phyloP scores from a whole-genome alignment of 2,113 vertebrate species.

The Pica pica region DNA sequence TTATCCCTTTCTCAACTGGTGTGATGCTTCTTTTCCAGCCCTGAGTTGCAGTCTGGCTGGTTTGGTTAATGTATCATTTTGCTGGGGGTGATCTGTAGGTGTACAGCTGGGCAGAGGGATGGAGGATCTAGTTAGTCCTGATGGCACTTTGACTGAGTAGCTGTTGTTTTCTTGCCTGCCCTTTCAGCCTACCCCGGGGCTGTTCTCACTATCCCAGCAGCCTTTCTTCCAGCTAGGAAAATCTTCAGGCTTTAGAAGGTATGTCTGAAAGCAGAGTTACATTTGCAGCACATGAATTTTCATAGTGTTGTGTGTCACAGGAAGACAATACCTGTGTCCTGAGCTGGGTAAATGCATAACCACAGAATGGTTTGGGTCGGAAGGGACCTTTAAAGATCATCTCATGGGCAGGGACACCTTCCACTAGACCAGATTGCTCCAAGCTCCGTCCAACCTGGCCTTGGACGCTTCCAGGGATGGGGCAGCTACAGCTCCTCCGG shows the following conservation, averaged over 20 bases:
- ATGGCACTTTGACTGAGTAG: neutral
- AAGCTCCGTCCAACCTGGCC: fast-evolving
- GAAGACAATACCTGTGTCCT: neutral
- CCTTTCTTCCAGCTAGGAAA: neutral
- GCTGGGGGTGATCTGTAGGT: neutral
- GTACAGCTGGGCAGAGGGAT: neutral
- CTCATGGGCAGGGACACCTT: neutral
- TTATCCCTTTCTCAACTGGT: neutral
- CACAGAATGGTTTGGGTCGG: neutral
- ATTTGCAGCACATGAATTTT: neutral
- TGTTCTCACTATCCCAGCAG: neutral
- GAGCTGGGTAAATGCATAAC: neutral
- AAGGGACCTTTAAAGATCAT: neutral
- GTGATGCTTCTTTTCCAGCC: neutral
- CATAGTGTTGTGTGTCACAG: fast-evolving
- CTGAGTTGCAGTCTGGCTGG: neutral
- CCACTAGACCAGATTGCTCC: neutral
- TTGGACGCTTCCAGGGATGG: neutral
- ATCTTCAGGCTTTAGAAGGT: neutral
- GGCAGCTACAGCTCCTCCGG: neutral
- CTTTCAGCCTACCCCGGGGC: neutral
- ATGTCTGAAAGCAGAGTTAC: neutral
- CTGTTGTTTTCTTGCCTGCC: neutral
- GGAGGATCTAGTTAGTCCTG: neutral
- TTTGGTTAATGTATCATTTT: neutral